Percentiles rank a stretch among this genome's conserved stretches.
These are phyloP conservation scores for Limosa lapponica DNA, from an alignment of 2,797 vertebrate species.

Conservation along the genomic window DNA sequence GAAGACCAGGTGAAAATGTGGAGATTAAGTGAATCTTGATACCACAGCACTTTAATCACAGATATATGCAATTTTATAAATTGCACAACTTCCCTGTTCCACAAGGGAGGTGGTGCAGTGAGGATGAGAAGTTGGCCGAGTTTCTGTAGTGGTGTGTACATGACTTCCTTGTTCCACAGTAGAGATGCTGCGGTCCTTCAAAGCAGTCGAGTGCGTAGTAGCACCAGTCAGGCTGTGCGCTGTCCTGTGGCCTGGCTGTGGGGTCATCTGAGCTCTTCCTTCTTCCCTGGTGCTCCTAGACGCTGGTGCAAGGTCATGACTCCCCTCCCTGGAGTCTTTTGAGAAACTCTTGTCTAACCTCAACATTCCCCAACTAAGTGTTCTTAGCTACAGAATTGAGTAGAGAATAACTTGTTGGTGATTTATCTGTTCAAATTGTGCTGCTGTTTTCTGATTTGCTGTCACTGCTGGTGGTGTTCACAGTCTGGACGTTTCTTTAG, in stretches of 20 bases:
- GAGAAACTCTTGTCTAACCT: background rate
- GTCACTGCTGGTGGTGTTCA: background rate
- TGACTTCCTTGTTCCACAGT: background rate
- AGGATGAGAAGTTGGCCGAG: background rate
- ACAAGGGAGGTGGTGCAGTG: background rate
- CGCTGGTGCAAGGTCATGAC: background rate
- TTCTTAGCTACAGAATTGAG: background rate
- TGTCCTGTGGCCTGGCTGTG: accelerated
- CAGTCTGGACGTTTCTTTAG: background rate
- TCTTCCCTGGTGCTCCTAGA: background rate
- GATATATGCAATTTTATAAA: background rate
- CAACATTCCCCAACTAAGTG: background rate
- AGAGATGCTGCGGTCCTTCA: background rate
- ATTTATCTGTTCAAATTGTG: background rate
- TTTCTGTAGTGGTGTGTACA: background rate
- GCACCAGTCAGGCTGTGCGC: background rate
- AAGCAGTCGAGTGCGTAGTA: background rate
- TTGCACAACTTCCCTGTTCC: background rate
- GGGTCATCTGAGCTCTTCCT: background rate
- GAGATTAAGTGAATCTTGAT: background rate
- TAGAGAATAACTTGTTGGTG: background rate
- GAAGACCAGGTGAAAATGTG: background rate
- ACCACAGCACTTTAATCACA: background rate
- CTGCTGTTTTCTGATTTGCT: background rate
- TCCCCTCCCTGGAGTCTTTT: background rate